Evolutionary conservation across 1,140 invertebrate species (phyloP), one percentile per base, ranked within the genome.

Genomic region (Drosophila gunungcola): DNA sequence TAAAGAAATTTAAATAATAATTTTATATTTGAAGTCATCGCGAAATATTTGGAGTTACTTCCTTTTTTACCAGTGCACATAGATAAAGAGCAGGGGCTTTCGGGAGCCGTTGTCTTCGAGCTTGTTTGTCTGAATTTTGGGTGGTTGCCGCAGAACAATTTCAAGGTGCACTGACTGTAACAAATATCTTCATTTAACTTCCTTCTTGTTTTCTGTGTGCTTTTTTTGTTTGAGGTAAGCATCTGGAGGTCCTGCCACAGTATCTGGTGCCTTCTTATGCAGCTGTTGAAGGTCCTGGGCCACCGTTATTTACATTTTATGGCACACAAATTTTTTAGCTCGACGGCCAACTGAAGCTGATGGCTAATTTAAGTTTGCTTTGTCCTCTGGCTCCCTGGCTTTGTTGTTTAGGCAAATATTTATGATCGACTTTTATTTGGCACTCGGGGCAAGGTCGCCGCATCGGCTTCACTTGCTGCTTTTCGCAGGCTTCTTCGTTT

Each of bases 181-280:
- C 81, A 84, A 84, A 84, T 84, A 84, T 84, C 81, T 84, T 84
- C 73, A 86, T 84, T 84, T 81, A 84, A 81, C 82, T 81, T 84
- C 27, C 25, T 43, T 42, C 38, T 65, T 70, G 21, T 67, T 39
- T 25, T 32, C n/a, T 13, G 3, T 9, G 11, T 32, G 16, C 16
- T 21, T 21, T 16, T 16, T 48, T 9, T n/a, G 10, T 29, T 13
- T 13, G 16, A 9, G 38, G 53, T 13, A 12, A 70, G 29, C 67
- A 70, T 70, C 67, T 70, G 67, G 67, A 70, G 67, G 42, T 56
- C 39, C 55, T 48, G 38, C 27, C 65, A 61, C 63, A 75, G 57
- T 58, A 62, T 72, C 72, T 68, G 16, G 16, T 61, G 72, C 36
- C 61, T 60, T 51, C 51, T 60, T 52, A 21, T 54, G 42, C 61